Base-by-base conservation (phyloP, 1,140 invertebrate species). In the Rhagoletis zephyria region DNA sequence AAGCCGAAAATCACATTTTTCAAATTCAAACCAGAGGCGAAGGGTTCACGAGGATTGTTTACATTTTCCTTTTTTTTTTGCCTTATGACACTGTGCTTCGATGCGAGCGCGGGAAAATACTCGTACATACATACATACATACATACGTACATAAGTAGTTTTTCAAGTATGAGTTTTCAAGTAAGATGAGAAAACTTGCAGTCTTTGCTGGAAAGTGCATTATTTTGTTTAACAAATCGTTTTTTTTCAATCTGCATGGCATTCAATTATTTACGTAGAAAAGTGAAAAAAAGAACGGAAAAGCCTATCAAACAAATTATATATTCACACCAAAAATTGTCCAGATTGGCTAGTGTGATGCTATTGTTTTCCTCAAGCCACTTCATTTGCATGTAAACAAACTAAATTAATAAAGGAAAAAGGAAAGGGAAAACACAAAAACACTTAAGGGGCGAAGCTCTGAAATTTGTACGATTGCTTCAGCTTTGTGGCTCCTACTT, bases 341-440 rank as follows among this genome's bases (percentile, higher is more conserved):
- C 74, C n/a, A 74, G 12, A 4, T 63, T 81, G 74, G 45, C 5
- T 30, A 10, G 64, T 67, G 64, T 67, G 64, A 67, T 3, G 40
- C n/a, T 51, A 14, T 45, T n/a, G 48, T 42, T 81, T 81, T 81
- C 74, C n/a, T 59, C 48, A 59, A 81, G 48, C 74, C 74, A 81
- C 74, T 81, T 81, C 74, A 81, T 56, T 51, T 30, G 67, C 10
- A 74, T 74, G 67, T 56, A 81, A 81, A 81, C 48, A 81, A 56
- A 56, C 30, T 30, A 30, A 30, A 30, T 30, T 30, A 30, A 30
- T 30, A 30, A 30, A 30, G 30, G 30, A 30, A 30, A 30, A 30
- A 1, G 16, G 40, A 74, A 30, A 30, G 30, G 16, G 40, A 74
- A 74, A 74, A 45, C 42, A 12, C 45, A 74, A 74, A 48, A 48